Base-by-base conservation (phyloP, 2,113 vertebrate genomes). In the Brachyhypopomus gauderio region DNA sequence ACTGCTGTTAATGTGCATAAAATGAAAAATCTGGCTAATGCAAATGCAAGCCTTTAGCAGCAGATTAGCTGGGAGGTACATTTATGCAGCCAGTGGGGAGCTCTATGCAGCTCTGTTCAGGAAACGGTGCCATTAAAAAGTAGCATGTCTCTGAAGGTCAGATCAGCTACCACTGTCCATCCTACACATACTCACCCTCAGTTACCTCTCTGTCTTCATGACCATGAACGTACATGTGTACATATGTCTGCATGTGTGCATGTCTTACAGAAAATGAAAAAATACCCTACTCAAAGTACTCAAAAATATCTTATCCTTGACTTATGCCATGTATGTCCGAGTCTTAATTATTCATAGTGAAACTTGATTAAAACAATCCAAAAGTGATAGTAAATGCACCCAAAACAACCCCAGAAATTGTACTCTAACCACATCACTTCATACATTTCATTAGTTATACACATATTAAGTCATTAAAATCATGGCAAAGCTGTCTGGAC, bases 11-110 rank as follows among this genome's bases (percentile, higher is more conserved):
- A 38, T 70, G 63, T 70, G 63, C 22, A 64, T 71, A 12, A 78
- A 72, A 79, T 82, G 45, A 75, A 69, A 22, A 76, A 38, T 41
- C 67, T 22, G 72, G 59, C n/a, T 52, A 62, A 30, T 60, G 70
- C 60, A 55, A 81, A 85, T 55, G 52, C 55, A 81, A 60, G 23
- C 63, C 45, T 70, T 81, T 69, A 27, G 70, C 75, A 73, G 56
- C 72, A 70, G 45, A 78, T 78, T 70, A 67, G 58, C 70, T 60
- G 41, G 72, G 63, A 58, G 27, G 59, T 73, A 77, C 63, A 82
- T 34, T 34, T 66, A 75, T 75, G 73, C 66, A 75, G 70, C 56
- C 55, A 73, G 38, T 55, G 36, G 36, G 41, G 38, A 78, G 63
- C 52, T 75, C 70, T 72, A 75, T 67, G 59, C 72, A 72, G 34